These are phyloP conservation scores for Hucho hucho DNA, from an alignment of 2,113 vertebrate species.

Conservation along the genomic window DNA sequence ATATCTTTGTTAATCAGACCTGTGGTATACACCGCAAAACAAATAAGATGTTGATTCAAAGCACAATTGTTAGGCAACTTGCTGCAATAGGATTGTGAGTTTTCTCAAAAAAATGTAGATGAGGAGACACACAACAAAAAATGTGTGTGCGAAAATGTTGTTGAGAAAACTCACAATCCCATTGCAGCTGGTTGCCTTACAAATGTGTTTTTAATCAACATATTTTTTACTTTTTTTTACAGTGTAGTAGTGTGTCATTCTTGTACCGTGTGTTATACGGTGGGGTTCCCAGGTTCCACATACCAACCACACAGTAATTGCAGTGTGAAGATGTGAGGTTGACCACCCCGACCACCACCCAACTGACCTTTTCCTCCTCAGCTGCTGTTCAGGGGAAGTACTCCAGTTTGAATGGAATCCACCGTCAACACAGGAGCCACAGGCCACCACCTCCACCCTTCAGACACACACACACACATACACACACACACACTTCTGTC, in stretches of 20 bases:
- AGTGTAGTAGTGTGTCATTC: slow-evolving; percentile 57
- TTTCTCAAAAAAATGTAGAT: no score
- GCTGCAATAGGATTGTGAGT: no score
- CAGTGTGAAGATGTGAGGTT: slow-evolving; percentile 24
- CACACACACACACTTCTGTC: background rate
- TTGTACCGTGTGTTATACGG: slow-evolving; percentile 45
- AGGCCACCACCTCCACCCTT: background rate
- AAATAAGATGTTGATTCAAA: no score
- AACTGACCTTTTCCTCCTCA: slow-evolving; percentile 20
- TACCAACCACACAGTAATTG: slow-evolving; percentile 24
- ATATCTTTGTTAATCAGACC: no score
- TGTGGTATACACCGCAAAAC: no score
- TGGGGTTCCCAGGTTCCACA: slow-evolving; percentile 30
- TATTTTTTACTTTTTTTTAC: slow-evolving; percentile 20
- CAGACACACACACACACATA: background rate
- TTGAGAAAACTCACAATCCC: no score
- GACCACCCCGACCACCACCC: slow-evolving; percentile 25
- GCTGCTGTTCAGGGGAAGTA: background rate
- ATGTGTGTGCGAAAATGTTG: no score
- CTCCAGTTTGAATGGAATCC: background rate
- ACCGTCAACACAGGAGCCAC: slow-evolving; percentile 43
- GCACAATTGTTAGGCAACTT: no score
- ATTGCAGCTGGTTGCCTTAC: no score
- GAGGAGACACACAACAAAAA: no score
- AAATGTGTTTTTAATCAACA: no score